Conservation (phyloP, 2,888 invertebrate species). For the Empis stercorea region DNA sequence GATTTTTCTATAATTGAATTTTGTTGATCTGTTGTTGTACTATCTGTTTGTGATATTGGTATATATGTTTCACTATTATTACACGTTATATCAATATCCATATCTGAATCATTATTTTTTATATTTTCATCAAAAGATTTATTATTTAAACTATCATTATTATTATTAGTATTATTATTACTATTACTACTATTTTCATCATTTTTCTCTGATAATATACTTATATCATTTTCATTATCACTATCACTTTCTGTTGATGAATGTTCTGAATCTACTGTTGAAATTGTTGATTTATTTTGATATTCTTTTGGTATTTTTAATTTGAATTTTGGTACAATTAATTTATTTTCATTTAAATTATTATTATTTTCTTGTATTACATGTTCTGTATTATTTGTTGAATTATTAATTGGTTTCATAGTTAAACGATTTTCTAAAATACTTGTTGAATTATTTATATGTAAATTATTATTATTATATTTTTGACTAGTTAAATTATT, state of each 20-base stretch:
- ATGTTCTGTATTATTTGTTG: slow-evolving; percentile 5
- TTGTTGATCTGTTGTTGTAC: too few species aligned
- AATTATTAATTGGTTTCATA: neutral
- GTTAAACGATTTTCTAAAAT: too few species aligned
- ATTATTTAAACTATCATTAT: neutral
- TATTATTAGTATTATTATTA: neutral
- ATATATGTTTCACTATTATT: slow-evolving; percentile 4
- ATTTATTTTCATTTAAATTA: slow-evolving; percentile 1
- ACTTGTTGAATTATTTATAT: too few species aligned
- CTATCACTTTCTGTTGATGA: slow-evolving; percentile 32
- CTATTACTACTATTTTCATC: neutral
- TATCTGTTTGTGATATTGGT: too few species aligned
- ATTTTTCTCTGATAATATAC: neutral
- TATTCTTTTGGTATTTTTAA: slow-evolving; percentile 51
- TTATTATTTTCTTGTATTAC: neutral
- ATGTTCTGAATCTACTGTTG: slow-evolving; percentile 29
- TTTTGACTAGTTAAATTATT: too few species aligned
- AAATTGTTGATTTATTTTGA: slow-evolving; percentile 21
- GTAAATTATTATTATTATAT: too few species aligned
- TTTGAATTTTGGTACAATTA: slow-evolving; percentile 52
- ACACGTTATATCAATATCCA: slow-evolving; percentile 19
- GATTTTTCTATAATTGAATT: too few species aligned
- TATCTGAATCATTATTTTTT: slow-evolving; percentile 16
- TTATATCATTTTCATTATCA: slow-evolving; percentile 16
- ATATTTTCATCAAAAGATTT: neutral